Base-by-base conservation (phyloP, 2,888 invertebrate species). In the Phortica magna region DNA sequence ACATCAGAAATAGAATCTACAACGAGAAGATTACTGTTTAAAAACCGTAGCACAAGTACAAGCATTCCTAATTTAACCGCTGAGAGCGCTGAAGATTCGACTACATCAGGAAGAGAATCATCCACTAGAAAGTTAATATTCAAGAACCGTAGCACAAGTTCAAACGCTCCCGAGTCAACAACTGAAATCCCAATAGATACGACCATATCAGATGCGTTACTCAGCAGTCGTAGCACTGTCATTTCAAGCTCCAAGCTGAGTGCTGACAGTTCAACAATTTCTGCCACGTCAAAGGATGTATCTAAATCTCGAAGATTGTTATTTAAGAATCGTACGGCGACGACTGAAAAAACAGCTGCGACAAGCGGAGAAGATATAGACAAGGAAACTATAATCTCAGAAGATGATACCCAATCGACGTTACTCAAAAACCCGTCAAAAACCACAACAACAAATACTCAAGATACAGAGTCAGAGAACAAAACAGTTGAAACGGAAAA, bases 391-490 rank as follows among this genome's bases (percentile, higher is more conserved):
- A 4, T 2, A 31, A 31, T 31, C 31, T 31, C 31, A 31, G 31
- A 31, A 4, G 31, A 31, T 4, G 31, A 31, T 31, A 31, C 31
- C 31, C 31, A 31, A 31, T 31, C 31, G 17, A 61, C 22, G 61
- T 19, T 17, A 10, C 1, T 22, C 22, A 61, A 19, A 22, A 61
- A 61, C 19, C 9, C 19, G 22, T 12, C 74, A 64, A 48, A 17
- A 64, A 53, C 74, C 12, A 14, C 22, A 17, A 48, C 64, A 39
- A 64, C 53, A 31, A 19, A 22, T 7, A 73, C 59, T 17, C 67
- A 68, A 68, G 64, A 10, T 14, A 9, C 17, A 17, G 31, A 74
- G 55, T n/a, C 14, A 22, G 22, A 61, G 22, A 17, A 61, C 2
- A 61, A 7, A 7, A 17, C 61, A 17, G 19, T 10, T 17, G 19